phyloP scores from a whole-genome alignment of 1,140 invertebrate species.

The Heliconius nattereri region DNA sequence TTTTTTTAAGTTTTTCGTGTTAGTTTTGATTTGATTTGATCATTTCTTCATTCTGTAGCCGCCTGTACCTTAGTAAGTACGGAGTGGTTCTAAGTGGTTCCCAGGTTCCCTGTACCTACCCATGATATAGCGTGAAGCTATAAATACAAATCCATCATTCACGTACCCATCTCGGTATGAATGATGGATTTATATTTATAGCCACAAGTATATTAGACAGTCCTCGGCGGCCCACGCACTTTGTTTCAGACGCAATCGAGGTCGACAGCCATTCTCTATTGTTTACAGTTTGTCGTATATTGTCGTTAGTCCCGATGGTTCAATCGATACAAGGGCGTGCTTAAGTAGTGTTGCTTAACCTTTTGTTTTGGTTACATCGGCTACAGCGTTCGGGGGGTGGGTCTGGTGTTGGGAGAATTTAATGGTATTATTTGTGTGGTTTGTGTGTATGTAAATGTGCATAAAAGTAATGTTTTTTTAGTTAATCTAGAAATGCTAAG shows the following conservation, averaged over 20 bases:
- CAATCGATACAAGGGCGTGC: constrained; percentile 24
- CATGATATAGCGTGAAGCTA: too few species aligned
- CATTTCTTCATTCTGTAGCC: too few species aligned
- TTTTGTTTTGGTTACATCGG: constrained; percentile 13
- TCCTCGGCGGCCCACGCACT: neutral
- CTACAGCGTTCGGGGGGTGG: neutral
- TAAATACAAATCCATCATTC: neutral
- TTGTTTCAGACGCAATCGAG: constrained; percentile 19
- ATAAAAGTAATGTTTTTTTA: neutral
- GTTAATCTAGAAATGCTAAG: too few species aligned
- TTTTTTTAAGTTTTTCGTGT: constrained; percentile 12
- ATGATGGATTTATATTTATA: too few species aligned
- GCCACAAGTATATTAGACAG: neutral
- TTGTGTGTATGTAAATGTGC: neutral
- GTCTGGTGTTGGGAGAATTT: neutral
- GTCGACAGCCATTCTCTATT: constrained; percentile 27
- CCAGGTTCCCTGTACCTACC: too few species aligned
- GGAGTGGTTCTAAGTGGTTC: too few species aligned
- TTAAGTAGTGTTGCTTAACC: constrained; percentile 23
- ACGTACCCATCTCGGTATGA: neutral
- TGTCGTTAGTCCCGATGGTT: constrained; percentile 29
- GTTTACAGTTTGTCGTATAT: constrained; percentile 26
- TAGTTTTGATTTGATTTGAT: neutral
- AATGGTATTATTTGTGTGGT: neutral
- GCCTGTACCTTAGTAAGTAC: too few species aligned